These are phyloP conservation scores for Sylvia borin DNA, from an alignment of 2,797 vertebrate genomes.

Conservation along the genomic window DNA sequence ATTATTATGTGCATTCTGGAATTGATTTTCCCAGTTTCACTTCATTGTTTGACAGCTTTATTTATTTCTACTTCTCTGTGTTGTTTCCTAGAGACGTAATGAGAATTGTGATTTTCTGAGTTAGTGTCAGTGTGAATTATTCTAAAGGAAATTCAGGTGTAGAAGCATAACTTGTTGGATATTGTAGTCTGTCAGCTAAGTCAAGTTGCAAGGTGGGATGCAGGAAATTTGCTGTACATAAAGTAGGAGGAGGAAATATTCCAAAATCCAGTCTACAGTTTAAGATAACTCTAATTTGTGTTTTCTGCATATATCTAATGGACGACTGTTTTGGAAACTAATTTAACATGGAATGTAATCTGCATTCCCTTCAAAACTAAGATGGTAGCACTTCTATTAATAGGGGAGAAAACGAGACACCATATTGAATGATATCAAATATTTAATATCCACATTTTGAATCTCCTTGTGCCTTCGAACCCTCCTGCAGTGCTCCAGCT, in stretches of 20 bases:
- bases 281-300: background rate
- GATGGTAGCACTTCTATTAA: background rate
- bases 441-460: background rate
- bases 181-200: background rate
- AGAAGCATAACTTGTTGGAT: background rate
- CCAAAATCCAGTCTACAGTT: background rate
- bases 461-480: background rate
- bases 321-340: background rate
- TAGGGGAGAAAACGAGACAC: background rate
- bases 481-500: background rate
- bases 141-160: background rate
- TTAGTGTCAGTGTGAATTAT: background rate
- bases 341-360: background rate
- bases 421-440: background rate
- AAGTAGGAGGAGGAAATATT: background rate
- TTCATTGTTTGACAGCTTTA: background rate
- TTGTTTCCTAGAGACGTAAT: background rate
- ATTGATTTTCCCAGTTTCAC: background rate
- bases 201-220: background rate
- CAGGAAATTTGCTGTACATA: background rate
- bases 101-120: background rate
- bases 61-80: background rate
- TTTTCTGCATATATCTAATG: background rate
- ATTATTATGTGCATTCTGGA: background rate
- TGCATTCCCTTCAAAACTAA: background rate